Base-by-base conservation (phyloP, 1,140 invertebrate genomes). In the Atta colombica region DNA sequence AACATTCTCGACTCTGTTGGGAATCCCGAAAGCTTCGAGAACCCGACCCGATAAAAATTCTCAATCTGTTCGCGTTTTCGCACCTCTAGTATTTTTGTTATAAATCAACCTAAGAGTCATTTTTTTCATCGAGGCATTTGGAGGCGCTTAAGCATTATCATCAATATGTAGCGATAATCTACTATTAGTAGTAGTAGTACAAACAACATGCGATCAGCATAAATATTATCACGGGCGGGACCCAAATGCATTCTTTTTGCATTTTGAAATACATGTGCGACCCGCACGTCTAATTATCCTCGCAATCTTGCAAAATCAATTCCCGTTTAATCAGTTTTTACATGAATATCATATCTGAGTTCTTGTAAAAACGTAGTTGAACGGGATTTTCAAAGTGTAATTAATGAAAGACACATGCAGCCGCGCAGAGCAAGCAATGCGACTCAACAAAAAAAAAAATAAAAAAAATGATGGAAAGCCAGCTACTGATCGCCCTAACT, bases 401-500 rank as follows among this genome's bases (percentile, higher is more conserved):
- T 89, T 87, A 77, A 61, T 87, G 60, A 63, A 72, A 77, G 51
- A 86, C 21, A 51, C 90, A 88, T 91, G 90, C 90, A 90, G 80
- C 77, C 89, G 74, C 89, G 77, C 51, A 86, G 85, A 85, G 78
- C 85, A 84, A 91, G 63, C 84, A 90, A 91, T 88, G 84, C 74
- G 60, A 31, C 69, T 58, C 5, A 69, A 69, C 4, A 55, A 21
- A 71, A 69, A 81, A 81, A 80, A 53, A 81, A 78, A 85, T 5
- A 6, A 31, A 31, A 31, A 35, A 81, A 78, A 85, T 39, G 63
- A 78, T 86, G 85, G 71, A 82, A 91, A 90, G 90, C 87, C 60
- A 91, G 75, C 88, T 91, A 89, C 88, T 55, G 55, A 58, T 87
- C 53, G 63, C 91, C 92, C 92, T 92, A 93, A 90, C 90, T 91